These are phyloP conservation scores for Heliconius charithonia DNA, from an alignment of 2,888 invertebrate species.

Conservation along the genomic window DNA sequence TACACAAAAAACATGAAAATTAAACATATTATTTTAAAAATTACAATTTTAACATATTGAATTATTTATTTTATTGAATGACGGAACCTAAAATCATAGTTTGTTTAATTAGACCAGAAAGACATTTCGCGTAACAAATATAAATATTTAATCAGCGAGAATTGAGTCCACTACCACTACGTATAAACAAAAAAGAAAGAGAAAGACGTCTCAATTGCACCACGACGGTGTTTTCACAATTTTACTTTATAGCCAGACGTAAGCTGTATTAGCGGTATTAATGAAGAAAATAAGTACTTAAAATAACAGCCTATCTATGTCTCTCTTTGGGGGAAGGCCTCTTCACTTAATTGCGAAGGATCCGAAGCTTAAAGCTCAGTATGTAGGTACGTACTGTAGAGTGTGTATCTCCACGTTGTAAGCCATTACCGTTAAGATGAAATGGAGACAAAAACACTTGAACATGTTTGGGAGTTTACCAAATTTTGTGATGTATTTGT, in stretches of 20 bases:
- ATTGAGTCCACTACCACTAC: not conserved
- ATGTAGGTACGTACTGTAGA: slow-evolving; percentile 9
- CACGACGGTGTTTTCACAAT: not conserved
- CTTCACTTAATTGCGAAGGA: slow-evolving; percentile 27
- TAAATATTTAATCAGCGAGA: not conserved
- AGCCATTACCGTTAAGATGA: slow-evolving; percentile 24
- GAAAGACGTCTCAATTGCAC: too few relatives aligned
- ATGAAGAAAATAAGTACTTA: slow-evolving; percentile 27
- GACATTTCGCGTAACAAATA: not conserved
- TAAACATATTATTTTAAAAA: too few relatives aligned
- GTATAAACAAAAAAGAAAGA: not conserved
- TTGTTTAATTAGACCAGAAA: not conserved
- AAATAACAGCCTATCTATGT: slow-evolving; percentile 26
- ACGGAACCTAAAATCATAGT: not conserved
- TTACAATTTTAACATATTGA: too few relatives aligned
- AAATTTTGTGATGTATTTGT: not conserved
- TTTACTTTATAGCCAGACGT: not conserved
- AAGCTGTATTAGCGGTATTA: slow-evolving; percentile 22
- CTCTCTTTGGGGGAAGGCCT: slow-evolving; percentile 23
- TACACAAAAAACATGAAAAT: too few relatives aligned
- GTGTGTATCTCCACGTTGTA: slow-evolving; percentile 23
- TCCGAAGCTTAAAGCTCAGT: slow-evolving; percentile 21
- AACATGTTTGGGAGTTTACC: not conserved
- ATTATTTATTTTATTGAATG: not conserved
- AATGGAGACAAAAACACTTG: slow-evolving; percentile 21